Evolutionary conservation across 1,140 invertebrate species (phyloP).

Genomic region (Drosophila biarmipes): DNA sequence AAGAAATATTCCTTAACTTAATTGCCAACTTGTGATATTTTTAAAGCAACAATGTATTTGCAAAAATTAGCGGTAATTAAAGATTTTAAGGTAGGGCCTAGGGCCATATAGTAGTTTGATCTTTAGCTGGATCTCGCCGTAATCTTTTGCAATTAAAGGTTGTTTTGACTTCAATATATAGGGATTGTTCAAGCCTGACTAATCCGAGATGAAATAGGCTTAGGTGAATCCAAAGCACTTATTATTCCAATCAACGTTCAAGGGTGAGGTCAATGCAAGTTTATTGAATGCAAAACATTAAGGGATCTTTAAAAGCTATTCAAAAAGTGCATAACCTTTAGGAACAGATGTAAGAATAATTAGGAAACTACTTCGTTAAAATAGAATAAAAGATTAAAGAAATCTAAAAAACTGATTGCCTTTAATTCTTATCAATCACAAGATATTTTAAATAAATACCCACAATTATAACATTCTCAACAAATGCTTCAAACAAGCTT

Average conservation of each 20-base stretch:
- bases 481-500: not conserved
- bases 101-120: not conserved
- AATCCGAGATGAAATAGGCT: not conserved
- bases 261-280: not conserved
- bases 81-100: conserved; percentile 7
- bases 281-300: not conserved
- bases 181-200: conserved; percentile 2
- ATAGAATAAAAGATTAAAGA: not conserved
- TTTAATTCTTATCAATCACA: not conserved
- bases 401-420: not conserved
- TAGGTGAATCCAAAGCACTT: not conserved
- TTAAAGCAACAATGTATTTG: conserved; percentile 2
- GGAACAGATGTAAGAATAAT: not conserved
- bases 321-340: not conserved
- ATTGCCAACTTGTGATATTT: conserved; percentile 3
- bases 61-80: not conserved
- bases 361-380: not conserved
- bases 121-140: conserved; percentile 1
- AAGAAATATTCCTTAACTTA: conserved; percentile 5
- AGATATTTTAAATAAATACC: not conserved
- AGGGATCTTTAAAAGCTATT: too few species aligned
- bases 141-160: not conserved
- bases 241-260: not conserved
- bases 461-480: not conserved
- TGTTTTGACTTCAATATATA: not conserved